Base-by-base conservation (phyloP, 2,888 invertebrate genomes). In the Iselma pallidipennis region DNA sequence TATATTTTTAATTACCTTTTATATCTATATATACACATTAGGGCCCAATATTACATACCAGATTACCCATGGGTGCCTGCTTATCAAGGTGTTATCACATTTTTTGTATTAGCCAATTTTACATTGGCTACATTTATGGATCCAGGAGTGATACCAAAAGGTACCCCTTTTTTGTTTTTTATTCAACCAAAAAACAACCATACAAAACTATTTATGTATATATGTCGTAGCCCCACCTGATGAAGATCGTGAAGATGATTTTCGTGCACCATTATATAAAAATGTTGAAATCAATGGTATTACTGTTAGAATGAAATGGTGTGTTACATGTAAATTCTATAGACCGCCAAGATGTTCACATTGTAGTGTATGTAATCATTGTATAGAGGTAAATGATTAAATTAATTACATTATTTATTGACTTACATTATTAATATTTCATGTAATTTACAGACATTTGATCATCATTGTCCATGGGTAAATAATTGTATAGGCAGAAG, bases 251-350 rank as follows among this genome's bases (percentile, higher is more conserved):
- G 97, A 97, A 84, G 98, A 98, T 83, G 98, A 99, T 83, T 94
- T 96, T 80, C 88, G 97, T 75, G 96, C 98, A 65, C 96, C 96
- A 9, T 85, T 99, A 65, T 98, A 98, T 83, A 96, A 95, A 83
- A 96, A 92, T 83, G 96, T 98, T 68, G 98, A 98, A 83, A 97
- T 99, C 73, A 96, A 97, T 84, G 98, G 98, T 65, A 96, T 98
- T 72, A 96, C 96, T 12, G 97, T 99, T 66, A 91, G 98, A 67
- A 98, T 99, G 98, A 99, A 99, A 84, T 99, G 98, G 98, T 98
- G 99, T 84, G 95, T 96, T 72, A 99, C 99, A 2, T 99, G 99
- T 85, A 96, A 98, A 85, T 99, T 99, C 86, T 99, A 99, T 84
- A 88, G 99, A 77, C 99, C 99, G 80, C 99, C 99, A 67, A 87